phyloP scores from a whole-genome alignment of 2,888 invertebrate species.

The Zaprionus lineosus region DNA sequence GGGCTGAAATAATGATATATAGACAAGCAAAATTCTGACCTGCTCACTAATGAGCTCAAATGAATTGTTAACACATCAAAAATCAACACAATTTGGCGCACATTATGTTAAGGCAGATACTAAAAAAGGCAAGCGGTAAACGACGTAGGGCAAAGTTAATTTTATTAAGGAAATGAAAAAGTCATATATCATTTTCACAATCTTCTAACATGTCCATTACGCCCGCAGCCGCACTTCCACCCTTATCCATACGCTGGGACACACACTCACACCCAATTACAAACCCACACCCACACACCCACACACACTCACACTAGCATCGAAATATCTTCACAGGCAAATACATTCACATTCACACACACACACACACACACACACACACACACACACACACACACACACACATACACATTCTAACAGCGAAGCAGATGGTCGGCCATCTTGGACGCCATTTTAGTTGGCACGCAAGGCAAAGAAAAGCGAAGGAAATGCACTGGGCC shows the following conservation, averaged over 20 bases:
- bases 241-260: constrained; percentile 1
- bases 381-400: constrained; percentile 2
- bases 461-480: constrained; percentile 48
- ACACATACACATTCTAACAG: neutral
- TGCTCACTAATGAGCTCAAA: constrained; percentile 73
- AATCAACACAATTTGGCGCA: constrained; percentile 73
- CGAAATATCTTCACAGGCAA: no score
- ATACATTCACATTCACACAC: neutral
- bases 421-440: constrained; percentile 44
- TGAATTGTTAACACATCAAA: constrained; percentile 75
- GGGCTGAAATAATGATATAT: constrained; percentile 63
- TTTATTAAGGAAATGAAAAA: constrained; percentile 78
- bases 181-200: constrained; percentile 76
- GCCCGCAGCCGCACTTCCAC: constrained; percentile 45
- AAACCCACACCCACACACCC: neutral
- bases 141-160: constrained; percentile 66
- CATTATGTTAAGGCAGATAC: constrained; percentile 62
- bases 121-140: constrained; percentile 12
- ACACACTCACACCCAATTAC: neutral
- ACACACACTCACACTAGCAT: no score
- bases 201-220: constrained; percentile 76
- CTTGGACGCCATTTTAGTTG: constrained; percentile 48
- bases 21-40: constrained; percentile 59
- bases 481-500: constrained; percentile 63
- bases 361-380: neutral